Percentiles rank a stretch among this genome's conserved stretches.
Evolutionary conservation across 2,113 vertebrate species (phyloP).

Genomic region (Varanus salvator): DNA sequence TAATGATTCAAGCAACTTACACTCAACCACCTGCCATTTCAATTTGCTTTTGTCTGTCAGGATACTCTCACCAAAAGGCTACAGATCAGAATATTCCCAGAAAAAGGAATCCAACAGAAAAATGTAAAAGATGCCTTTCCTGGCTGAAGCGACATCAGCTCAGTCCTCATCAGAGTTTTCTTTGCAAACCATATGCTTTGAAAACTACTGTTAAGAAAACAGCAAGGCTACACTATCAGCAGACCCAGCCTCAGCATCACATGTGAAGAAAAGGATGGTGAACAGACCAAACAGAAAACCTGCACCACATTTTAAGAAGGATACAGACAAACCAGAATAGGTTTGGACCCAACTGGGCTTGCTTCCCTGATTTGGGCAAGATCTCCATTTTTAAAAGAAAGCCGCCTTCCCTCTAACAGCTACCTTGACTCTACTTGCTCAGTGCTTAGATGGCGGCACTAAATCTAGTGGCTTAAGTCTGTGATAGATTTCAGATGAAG

Average conservation of each 20-base stretch:
- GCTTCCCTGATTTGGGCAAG: too few species aligned
- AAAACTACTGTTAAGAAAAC: background rate
- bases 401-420: too few species aligned
- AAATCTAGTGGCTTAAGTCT: background rate
- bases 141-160: background rate
- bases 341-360: too few species aligned
- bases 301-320: background rate
- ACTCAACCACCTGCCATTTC: slow-evolving; percentile 58
- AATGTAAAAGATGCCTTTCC: background rate
- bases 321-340: background rate
- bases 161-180: background rate
- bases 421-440: too few species aligned
- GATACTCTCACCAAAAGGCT: background rate
- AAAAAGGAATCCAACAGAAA: background rate
- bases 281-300: background rate
- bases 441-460: background rate
- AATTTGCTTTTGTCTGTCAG: background rate
- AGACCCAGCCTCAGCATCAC: background rate
- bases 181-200: background rate
- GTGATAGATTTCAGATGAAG: background rate
- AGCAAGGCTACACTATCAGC: too few species aligned
- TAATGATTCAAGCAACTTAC: slow-evolving; percentile 29
- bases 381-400: too few species aligned
- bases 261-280: background rate
- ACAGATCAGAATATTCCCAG: slow-evolving; percentile 5